Evolutionary conservation across 2,888 invertebrate species (phyloP).

Genomic region (Hoplodrina blanda): DNA sequence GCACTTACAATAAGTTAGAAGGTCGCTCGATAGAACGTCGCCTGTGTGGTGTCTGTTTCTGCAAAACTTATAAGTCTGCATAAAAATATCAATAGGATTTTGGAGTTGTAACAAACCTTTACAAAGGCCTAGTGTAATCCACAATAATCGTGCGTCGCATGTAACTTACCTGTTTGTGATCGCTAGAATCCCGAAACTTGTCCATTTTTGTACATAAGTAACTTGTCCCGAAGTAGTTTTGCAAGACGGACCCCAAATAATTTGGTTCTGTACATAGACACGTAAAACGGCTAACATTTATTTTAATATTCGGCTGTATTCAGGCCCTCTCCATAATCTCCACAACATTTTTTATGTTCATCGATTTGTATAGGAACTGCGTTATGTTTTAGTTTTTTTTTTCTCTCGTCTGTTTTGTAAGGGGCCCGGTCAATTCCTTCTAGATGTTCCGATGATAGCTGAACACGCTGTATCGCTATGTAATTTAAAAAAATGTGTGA

Average conservation of each 20-base stretch:
- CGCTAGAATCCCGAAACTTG: slow-evolving; percentile 48
- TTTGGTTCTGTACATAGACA: slow-evolving; percentile 62
- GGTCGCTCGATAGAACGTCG: slow-evolving; percentile 57
- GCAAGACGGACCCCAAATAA: slow-evolving; percentile 57
- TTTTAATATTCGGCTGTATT: slow-evolving; percentile 64
- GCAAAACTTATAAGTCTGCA: slow-evolving; percentile 66
- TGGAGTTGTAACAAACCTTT: slow-evolving; percentile 55
- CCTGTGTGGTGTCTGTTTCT: slow-evolving; percentile 61
- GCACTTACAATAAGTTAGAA: slow-evolving; percentile 50
- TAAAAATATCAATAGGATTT: slow-evolving; percentile 65
- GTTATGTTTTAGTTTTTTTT: slow-evolving; percentile 84
- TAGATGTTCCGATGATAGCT: slow-evolving; percentile 61
- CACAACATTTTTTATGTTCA: slow-evolving; percentile 77
- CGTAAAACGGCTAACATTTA: slow-evolving; percentile 63
- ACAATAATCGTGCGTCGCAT: slow-evolving; percentile 38
- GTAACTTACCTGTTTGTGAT: slow-evolving; percentile 32
- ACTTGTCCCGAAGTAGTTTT: slow-evolving; percentile 52
- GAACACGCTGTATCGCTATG: slow-evolving; percentile 73
- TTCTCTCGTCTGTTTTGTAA: slow-evolving; percentile 76
- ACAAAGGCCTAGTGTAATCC: slow-evolving; percentile 57
- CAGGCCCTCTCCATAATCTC: slow-evolving; percentile 78
- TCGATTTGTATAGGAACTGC: slow-evolving; percentile 83
- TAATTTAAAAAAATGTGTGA: slow-evolving; percentile 79
- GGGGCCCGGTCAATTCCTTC: slow-evolving; percentile 86
- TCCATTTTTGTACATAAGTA: slow-evolving; percentile 45